Evolutionary conservation across 2,797 vertebrate species (phyloP), one percentile per base, ranked within the genome.

Genomic region (Selene dorsalis): DNA sequence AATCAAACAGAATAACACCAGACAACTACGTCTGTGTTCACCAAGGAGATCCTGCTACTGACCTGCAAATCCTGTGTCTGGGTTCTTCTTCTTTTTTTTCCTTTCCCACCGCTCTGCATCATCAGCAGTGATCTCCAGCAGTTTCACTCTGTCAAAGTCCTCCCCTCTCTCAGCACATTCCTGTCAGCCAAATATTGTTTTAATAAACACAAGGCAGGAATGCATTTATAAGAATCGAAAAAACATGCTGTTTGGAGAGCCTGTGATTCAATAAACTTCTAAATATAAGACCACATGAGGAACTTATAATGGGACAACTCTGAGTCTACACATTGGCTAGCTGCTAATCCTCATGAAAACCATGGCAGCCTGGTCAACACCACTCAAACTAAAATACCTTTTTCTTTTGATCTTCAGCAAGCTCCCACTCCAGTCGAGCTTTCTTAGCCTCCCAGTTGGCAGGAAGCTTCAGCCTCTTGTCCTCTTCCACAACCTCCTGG

Each of bases 21-120:
- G 4, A 17, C 5, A 45, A 45, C 1, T 43, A 53, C 2, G 28
- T 39, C 0, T 6, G 4, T 69, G 32, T 35, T 32, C 18, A 39
- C 1, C 22, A 8, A 35, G 18, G 11, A 55, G 5, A 61, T 0
- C 6, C 12, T 2, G 30, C 22, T 20, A 89, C 91, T 6, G 69
- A 99, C 98, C 98, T 94, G 98, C 97, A 92, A 99, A 99, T 0
- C 98, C 98, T 2, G 96, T 93, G 73, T 99, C 98, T 0, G 98
- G 97, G 48, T 99, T 97, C 80, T 95, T 99, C 92, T 93, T 98
- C 91, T 95, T 99, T 72, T 95, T 99, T 79, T 97, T 99, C 77
- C 96, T 96, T 81, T 98, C 97, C 96, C 96, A 98, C 0, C 96
- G 92, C 30, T 97, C 97, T 0, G 98, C 98, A 2, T 99, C 96